Base-by-base conservation (phyloP, 2,888 invertebrate genomes). In the Therioaphis trifolii region DNA sequence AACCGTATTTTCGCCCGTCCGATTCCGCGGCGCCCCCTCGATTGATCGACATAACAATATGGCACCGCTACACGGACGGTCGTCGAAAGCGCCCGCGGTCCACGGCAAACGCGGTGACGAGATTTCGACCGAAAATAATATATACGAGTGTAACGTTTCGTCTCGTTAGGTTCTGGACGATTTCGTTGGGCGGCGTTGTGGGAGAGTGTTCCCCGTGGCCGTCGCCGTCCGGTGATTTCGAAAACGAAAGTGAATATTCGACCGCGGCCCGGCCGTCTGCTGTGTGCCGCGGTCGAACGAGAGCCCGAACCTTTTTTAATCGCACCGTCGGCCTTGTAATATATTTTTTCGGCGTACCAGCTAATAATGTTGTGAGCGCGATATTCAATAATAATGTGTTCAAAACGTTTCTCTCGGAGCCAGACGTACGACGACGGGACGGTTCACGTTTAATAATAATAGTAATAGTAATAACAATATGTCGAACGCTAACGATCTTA, bases 191-290 rank as follows among this genome's bases (percentile, higher is more conserved):
- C 18, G 75, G n/a, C n/a, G n/a, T n/a, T 27, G 61, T 74, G 40
- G 58, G 40, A 43, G 61, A 61, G 61, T 35, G 76, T 18, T 14
- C n/a, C 75, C n/a, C 75, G 40, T 15, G 2, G 75, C 40, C 43
- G 78, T 79, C 69, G 61, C 71, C 43, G 80, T 80, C 72, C 27
- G 61, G 29, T 58, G 79, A 58, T 80, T 71, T 80, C 69, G 80
- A 80, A 80, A 80, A 80, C 80, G 80, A 80, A 80, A 80, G 80
- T 80, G 80, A 72, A 80, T 46, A 61, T 69, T 69, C 35, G 68
- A 58, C 43, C 58, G 58, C n/a, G 58, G 46, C 15, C 61, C 24
- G 78, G n/a, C 55, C 46, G 14, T 35, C 35, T 35, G 14, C 71
- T 12, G 24, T 43, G 35, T n/a, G 61, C 40, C 55, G 66, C 80